Evolutionary conservation across 2,113 vertebrate species (phyloP).

Genomic region (Aptenodytes patagonicus): DNA sequence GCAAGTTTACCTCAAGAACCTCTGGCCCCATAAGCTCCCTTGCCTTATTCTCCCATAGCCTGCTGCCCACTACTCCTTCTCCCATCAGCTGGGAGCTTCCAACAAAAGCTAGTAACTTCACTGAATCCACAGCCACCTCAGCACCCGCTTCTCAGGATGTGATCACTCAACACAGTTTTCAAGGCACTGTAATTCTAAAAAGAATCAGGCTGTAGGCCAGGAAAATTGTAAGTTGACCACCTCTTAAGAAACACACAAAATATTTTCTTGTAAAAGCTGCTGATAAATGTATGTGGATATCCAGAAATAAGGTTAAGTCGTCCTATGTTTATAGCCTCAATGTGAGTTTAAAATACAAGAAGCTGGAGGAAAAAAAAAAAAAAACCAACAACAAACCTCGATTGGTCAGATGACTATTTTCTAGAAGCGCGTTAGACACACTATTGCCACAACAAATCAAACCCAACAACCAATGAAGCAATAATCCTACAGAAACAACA

Average conservation of each 20-base stretch:
- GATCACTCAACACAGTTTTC: not conserved
- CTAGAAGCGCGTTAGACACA: not conserved
- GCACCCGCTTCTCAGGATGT: not conserved
- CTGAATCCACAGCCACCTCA: not conserved
- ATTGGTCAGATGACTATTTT: not conserved
- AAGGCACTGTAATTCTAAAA: not conserved
- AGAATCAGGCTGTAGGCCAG: not conserved
- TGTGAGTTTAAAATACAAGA: not conserved
- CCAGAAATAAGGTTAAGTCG: not conserved
- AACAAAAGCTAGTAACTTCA: not conserved
- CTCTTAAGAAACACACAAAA: not conserved
- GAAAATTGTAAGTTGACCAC: not conserved
- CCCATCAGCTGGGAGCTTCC: not conserved
- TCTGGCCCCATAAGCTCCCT: not conserved
- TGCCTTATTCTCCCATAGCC: not conserved
- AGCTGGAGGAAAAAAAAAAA: not conserved
- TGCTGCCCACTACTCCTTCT: not conserved
- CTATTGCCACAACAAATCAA: not conserved
- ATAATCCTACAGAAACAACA: not conserved
- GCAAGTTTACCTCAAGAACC: not conserved
- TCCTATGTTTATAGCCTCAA: not conserved
- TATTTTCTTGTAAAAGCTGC: not conserved
- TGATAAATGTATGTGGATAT: not conserved
- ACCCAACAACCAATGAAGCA: not conserved
- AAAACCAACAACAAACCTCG: not conserved